Base-by-base conservation (phyloP, 2,113 vertebrate genomes). In the Centropus unirufus region DNA sequence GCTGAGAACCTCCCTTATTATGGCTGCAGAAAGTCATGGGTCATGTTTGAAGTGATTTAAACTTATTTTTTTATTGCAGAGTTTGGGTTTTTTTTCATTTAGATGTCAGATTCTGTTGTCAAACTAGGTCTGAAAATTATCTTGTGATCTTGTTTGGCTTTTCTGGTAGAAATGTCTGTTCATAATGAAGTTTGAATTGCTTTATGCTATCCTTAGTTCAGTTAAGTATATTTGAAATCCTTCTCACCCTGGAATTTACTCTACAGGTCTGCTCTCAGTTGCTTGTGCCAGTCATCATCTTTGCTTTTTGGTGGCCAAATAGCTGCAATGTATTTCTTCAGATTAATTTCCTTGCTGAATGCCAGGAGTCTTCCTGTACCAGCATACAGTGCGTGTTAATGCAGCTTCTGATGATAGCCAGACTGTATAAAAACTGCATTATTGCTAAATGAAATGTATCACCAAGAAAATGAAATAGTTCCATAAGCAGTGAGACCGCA, bases 231-330 rank as follows among this genome's bases (percentile, higher is more conserved):
- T 92, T 82, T 72, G 0, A 54, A 95, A 75, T 87, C 11, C 12
- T 89, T 77, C 80, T 72, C 68, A 8, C 67, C 27, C 46, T 76
- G 49, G 46, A 93, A 83, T 82, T 93, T 83, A 61, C 36, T 68
- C 32, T 84, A 78, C 18, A 54, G 6, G 18, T 67, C 27, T 88
- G 26, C 49, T 73, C 17, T 79, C 7, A 51, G 2, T 59, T 59
- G 8, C 8, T n/a, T 75, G 69, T 16, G 93, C 47, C 84, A 78
- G 83, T 93, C 14, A 30, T 32, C 11, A 18, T 73, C 42, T 92
- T 63, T 93, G 55, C 4, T 75, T 97, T 92, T 92, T 89, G 83
- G 52, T 87, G 73, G 62, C 54, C 21, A 66, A 44, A 89, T 74
- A 83, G 32, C 34, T 85, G 59, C n/a, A 77, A 87, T 51, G 4